Evolutionary conservation across 1,140 invertebrate species (phyloP).

Genomic region (Drosophila busckii): DNA sequence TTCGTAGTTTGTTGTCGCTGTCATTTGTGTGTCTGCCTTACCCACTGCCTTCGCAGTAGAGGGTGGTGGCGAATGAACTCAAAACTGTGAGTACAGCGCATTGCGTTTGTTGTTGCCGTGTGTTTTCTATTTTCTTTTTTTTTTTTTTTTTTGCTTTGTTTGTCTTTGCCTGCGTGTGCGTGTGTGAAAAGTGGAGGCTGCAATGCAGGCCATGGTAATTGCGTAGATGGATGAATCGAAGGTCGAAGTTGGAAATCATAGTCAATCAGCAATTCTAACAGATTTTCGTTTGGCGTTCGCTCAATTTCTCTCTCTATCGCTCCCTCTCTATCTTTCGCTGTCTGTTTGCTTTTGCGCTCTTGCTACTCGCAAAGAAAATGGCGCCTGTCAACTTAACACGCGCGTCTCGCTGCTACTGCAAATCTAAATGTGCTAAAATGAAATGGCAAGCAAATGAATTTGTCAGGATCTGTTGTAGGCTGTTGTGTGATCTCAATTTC

Average conservation of each 20-base stretch:
- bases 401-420: conserved; percentile 17
- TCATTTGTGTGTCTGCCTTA: conserved; percentile 31
- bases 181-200: conserved; percentile 8
- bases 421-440: no score
- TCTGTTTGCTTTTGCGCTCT: not conserved
- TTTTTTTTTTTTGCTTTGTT: no score
- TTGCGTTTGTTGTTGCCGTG: conserved; percentile 11
- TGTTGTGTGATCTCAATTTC: no score
- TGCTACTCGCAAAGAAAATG: conserved; percentile 49
- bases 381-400: conserved; percentile 50
- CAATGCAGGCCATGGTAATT: no score
- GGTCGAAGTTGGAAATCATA: conserved; percentile 29
- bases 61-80: conserved; percentile 52
- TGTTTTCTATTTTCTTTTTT: conserved; percentile 23
- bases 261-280: conserved; percentile 2
- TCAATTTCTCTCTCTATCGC: conserved; percentile 4
- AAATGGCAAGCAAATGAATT: no score
- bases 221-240: no score
- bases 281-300: no score
- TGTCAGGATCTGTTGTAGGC: no score
- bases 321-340: not conserved
- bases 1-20: conserved; percentile 55
- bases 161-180: conserved; percentile 5
- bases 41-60: conserved; percentile 29
- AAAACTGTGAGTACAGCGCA: conserved; percentile 28